phyloP scores from a whole-genome alignment of 2,888 invertebrate species.

The Cheilosia grossa region DNA sequence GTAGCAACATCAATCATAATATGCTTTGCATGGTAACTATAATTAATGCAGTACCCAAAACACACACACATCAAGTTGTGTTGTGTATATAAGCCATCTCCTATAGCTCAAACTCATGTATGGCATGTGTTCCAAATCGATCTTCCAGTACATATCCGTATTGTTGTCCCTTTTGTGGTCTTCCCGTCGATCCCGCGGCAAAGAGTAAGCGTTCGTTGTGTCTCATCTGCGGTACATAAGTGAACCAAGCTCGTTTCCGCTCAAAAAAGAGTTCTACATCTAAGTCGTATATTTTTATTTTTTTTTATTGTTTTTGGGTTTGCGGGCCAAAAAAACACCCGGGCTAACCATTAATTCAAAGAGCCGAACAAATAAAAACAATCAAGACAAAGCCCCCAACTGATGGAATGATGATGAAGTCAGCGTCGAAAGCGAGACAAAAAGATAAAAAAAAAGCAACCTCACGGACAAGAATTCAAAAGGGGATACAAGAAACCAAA shows the following conservation, averaged over 20 bases:
- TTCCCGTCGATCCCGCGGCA: background rate
- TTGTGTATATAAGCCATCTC: background rate
- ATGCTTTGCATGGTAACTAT: slow-evolving; percentile 18
- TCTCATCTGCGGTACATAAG: slow-evolving; percentile 12
- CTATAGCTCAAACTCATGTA: background rate
- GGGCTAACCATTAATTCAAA: slow-evolving; percentile 57
- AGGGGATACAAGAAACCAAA: slow-evolving; percentile 42
- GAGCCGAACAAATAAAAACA: slow-evolving; percentile 25
- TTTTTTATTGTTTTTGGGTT: slow-evolving; percentile 17
- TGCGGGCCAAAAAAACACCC: slow-evolving; percentile 29
- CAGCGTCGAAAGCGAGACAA: slow-evolving; percentile 29
- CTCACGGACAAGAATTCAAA: slow-evolving; percentile 57
- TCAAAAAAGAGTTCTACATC: slow-evolving; percentile 20
- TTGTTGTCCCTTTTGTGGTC: background rate
- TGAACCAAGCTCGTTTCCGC: slow-evolving; percentile 67
- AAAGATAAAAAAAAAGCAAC: slow-evolving; percentile 35
- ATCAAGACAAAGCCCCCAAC: slow-evolving; percentile 56
- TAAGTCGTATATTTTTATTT: background rate
- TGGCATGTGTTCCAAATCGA: slow-evolving; percentile 50
- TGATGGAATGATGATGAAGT: slow-evolving; percentile 58
- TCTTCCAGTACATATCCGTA: slow-evolving; percentile 26
- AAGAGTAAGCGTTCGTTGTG: slow-evolving; percentile 10
- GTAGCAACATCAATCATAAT: slow-evolving; percentile 40
- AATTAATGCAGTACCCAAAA: slow-evolving; percentile 18
- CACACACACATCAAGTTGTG: background rate